Base-by-base conservation (phyloP, 2,888 invertebrate genomes). In the Macrosiphum euphorbiae region DNA sequence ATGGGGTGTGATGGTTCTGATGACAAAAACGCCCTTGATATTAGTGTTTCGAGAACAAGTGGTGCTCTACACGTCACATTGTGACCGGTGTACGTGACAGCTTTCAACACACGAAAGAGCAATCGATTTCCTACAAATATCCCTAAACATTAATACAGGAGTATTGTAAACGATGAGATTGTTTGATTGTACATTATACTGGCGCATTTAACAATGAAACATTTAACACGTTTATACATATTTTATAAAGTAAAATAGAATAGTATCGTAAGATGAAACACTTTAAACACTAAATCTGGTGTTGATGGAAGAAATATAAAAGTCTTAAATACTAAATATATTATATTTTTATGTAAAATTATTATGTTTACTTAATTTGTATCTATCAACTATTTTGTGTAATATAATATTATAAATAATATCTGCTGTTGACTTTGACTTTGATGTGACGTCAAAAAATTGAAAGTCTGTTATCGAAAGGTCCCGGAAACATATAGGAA, bases 61-160 rank as follows among this genome's bases (percentile, higher is more conserved):
- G 90, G 90, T 94, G 52, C 94, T 90, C 90, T 50, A 90, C 94
- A 24, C 90, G 85, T 94, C 90, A 90, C 67, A 78, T 86, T 94
- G 90, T 90, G 90, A 44, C 94, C 85, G 94, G 67, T 94, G 94
- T 67, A 50, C 52, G 85, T 94, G 94, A 94, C 94, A 94, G 94
- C 92, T 84, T 86, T 90, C 55, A 28, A 61, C 61, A 28, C 52
- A 24, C 94, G 90, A 87, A 90, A 86, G 86, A 86, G 94, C 94
- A 94, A 90, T 94, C 61, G 85, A 41, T 90, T 90, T 86, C 44
- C 35, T 28, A 92, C 92, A 92, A 67, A 92, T 50, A 92, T 44
- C 52, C 58, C 55, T 24, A n/a, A n/a, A 78, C n/a, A 52, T 41
- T 52, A 35, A 85, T 85, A 28, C 47, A 28, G 13, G 11, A 47